Evolutionary conservation across 2,113 vertebrate genomes (phyloP).

Genomic region (Etheostoma cragini): DNA sequence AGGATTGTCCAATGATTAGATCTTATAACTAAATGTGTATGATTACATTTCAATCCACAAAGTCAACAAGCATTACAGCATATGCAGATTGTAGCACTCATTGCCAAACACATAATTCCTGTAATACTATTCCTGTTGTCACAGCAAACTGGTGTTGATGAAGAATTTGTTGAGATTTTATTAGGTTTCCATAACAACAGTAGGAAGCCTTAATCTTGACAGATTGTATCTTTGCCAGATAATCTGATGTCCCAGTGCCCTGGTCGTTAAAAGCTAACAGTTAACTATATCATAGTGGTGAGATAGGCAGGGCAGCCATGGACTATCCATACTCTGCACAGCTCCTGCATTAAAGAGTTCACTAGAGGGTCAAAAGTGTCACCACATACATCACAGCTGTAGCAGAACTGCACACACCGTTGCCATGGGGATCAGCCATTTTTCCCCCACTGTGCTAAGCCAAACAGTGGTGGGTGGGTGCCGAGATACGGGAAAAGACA

Average conservation of each 20-base stretch:
- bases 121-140: background rate
- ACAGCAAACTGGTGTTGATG: constrained; percentile 17
- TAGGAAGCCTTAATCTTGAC: constrained; percentile 29
- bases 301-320: constrained; percentile 40
- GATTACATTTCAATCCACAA: background rate
- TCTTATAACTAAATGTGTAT: background rate
- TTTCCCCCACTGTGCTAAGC: constrained; percentile 66
- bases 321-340: constrained; percentile 43
- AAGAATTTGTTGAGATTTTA: constrained; percentile 23
- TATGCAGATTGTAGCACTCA: background rate
- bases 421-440: constrained; percentile 76
- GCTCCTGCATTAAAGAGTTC: constrained; percentile 75
- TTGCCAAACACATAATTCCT: background rate
- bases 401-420: constrained; percentile 80
- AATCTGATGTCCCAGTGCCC: constrained; percentile 36
- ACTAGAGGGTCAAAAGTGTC: constrained; percentile 81
- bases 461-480: constrained; percentile 77
- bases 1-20: background rate
- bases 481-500: constrained; percentile 61
- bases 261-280: constrained; percentile 24
- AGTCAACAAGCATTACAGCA: background rate
- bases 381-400: constrained; percentile 84
- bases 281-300: constrained; percentile 24
- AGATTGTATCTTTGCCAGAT: constrained; percentile 1
- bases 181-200: constrained; percentile 36